Evolutionary conservation across 2,888 invertebrate species (phyloP).

Genomic region (Lissocephala sabroskyi): DNA sequence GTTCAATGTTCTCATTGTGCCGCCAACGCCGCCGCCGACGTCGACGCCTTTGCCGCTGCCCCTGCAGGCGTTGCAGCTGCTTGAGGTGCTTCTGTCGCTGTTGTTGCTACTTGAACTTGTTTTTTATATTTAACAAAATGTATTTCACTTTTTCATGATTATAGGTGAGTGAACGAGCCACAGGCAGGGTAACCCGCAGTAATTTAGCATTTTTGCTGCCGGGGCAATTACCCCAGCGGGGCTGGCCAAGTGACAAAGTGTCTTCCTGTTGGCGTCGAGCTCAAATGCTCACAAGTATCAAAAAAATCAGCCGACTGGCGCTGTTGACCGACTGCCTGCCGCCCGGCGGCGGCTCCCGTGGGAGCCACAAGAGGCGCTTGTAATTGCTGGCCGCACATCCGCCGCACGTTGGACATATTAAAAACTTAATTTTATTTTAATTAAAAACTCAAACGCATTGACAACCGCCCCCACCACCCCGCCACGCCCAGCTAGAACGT

Average conservation of each 20-base stretch:
- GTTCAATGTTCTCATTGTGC: slow-evolving; percentile 1
- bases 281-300: no score
- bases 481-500: slow-evolving; percentile 35
- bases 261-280: no score
- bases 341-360: no score
- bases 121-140: background rate
- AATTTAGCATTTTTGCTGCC: background rate
- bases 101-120: background rate
- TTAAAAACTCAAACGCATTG: slow-evolving; percentile 47
- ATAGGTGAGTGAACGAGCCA: background rate
- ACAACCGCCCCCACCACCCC: slow-evolving; percentile 12
- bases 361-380: background rate
- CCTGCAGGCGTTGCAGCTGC: no score
- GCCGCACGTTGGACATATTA: slow-evolving; percentile 9
- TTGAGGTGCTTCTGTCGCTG: no score
- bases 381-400: background rate
- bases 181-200: background rate
- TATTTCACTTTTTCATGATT: background rate
- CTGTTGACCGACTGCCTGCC: no score
- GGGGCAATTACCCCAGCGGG: no score
- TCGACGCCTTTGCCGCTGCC: background rate
- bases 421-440: slow-evolving; percentile 58
- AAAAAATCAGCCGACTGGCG: no score
- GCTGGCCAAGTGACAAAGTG: no score
- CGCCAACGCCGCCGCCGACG: no score